A percentile compares a stretch with the other conserved stretches of the same genome.
These are phyloP conservation scores for Falco cherrug DNA, from an alignment of 2,797 vertebrate species.

Conservation along the genomic window DNA sequence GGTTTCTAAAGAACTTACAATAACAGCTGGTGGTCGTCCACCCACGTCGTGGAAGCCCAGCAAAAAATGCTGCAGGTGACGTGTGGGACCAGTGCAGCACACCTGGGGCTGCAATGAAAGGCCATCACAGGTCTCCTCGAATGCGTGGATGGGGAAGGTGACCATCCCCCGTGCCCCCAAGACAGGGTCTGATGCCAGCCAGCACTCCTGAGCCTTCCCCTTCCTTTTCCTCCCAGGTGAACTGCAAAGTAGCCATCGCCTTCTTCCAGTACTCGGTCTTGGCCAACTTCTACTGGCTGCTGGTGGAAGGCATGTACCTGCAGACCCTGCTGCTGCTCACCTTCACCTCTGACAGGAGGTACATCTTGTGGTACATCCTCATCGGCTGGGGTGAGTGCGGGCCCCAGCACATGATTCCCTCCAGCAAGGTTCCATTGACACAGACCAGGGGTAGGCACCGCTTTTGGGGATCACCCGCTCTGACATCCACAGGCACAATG, in stretches of 20 bases:
- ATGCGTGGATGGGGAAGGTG: rapidly evolving
- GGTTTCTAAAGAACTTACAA: background rate
- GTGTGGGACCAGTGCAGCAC: rapidly evolving
- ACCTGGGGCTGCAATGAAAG: background rate
- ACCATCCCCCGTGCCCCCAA: background rate
- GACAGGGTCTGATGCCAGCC: background rate
- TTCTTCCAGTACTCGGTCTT: conserved; percentile 91
- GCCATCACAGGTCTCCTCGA: background rate
- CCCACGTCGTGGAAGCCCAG: background rate
- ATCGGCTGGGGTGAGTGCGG: conserved; percentile 86
- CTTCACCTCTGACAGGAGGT: conserved; percentile 87
- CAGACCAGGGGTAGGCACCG: background rate
- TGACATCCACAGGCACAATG: too few relatives aligned
- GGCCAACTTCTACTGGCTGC: conserved; percentile 91
- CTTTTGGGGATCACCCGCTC: background rate
- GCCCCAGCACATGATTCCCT: background rate
- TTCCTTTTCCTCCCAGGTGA: conserved; percentile 65
- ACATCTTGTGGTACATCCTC: conserved; percentile 90
- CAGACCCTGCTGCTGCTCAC: conserved; percentile 88
- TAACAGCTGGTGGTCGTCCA: rapidly evolving
- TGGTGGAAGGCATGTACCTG: conserved; percentile 91
- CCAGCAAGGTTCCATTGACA: background rate
- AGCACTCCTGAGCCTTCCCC: background rate
- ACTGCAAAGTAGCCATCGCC: conserved; percentile 84
- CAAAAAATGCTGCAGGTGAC: background rate